These are phyloP conservation scores for Tinea semifulvella DNA, from an alignment of 2,888 invertebrate species.

Conservation along the genomic window DNA sequence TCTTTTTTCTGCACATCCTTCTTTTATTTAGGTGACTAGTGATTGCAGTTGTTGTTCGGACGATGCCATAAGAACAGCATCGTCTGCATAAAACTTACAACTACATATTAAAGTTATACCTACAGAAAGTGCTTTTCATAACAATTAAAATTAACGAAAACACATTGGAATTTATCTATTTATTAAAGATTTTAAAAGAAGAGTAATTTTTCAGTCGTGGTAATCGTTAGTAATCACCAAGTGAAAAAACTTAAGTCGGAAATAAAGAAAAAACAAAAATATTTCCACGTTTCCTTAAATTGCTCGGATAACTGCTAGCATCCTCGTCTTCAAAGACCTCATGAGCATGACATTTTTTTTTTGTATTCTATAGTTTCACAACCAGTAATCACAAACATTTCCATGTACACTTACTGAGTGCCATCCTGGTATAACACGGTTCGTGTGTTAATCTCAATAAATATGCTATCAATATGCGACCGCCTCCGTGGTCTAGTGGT, in stretches of 20 bases:
- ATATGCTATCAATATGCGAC: too few species aligned
- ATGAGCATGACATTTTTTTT: neutral
- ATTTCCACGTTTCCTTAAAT: neutral
- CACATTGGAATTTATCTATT: neutral
- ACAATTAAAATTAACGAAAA: neutral
- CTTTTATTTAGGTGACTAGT: too few species aligned
- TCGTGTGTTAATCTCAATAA: too few species aligned
- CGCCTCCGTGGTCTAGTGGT: too few species aligned
- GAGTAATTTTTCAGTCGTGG: neutral
- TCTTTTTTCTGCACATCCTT: too few species aligned
- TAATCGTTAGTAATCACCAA: constrained; percentile 4
- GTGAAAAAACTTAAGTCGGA: neutral
- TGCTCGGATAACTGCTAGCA: constrained; percentile 8
- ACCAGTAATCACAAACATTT: too few species aligned
- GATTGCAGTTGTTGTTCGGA: too few species aligned
- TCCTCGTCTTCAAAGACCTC: constrained; percentile 3
- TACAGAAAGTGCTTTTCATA: constrained; percentile 5
- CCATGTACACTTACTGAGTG: too few species aligned
- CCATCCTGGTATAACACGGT: too few species aligned
- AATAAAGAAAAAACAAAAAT: neutral
- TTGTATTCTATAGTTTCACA: too few species aligned
- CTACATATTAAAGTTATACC: neutral
- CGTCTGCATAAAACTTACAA: constrained; percentile 7
- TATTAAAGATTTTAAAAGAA: neutral
- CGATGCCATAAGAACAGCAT: too few species aligned